These are phyloP conservation scores for Burhinus bistriatus DNA, from an alignment of 2,113 vertebrate species.

Conservation along the genomic window DNA sequence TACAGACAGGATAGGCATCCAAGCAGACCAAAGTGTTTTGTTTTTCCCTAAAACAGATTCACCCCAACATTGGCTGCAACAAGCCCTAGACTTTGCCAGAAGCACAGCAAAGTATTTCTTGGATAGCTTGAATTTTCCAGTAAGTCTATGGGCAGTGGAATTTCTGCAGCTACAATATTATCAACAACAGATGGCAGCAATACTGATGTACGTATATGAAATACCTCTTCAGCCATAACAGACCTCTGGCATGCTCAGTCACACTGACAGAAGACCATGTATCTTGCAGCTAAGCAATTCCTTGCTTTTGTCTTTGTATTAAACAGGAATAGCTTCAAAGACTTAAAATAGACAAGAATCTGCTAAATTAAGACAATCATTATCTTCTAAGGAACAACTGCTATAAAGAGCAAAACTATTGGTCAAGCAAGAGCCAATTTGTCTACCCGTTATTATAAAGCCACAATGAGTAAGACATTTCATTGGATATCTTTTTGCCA, in stretches of 20 bases:
- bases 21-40: neutral
- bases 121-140: neutral
- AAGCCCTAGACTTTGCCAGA: neutral
- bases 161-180: neutral
- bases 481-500: neutral
- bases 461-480: neutral
- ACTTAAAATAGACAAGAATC: neutral
- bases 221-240: neutral
- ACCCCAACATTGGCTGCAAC: neutral
- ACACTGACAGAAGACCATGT: neutral
- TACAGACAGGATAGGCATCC: neutral
- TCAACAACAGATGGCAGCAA: neutral
- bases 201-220: neutral
- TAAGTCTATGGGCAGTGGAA: neutral
- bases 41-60: neutral
- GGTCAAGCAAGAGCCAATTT: neutral
- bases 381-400: neutral
- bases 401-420: neutral
- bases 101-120: neutral
- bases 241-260: neutral
- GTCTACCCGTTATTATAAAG: neutral
- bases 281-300: neutral
- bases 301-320: neutral
- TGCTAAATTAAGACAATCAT: neutral
- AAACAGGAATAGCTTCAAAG: neutral